A percentile compares a stretch with the other conserved stretches of the same genome.
Evolutionary conservation across 2,113 vertebrate species (phyloP).

Genomic region (Hippoglossus stenolepis): DNA sequence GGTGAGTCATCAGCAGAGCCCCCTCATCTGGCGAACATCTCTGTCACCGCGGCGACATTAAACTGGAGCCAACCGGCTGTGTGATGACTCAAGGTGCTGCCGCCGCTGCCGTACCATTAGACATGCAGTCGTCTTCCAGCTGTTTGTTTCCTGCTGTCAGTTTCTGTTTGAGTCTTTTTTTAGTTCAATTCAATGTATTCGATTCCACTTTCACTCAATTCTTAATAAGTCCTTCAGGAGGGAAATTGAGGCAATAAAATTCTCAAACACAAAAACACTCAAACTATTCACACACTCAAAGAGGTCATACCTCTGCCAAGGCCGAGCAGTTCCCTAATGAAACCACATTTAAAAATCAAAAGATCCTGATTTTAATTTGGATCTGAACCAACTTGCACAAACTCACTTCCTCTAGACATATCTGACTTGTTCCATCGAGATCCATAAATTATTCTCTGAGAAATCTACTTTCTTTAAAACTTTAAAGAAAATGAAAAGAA

Average conservation of each 20-base stretch:
- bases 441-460: too few species aligned
- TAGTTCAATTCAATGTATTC: not conserved
- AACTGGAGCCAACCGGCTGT: slow-evolving; percentile 48
- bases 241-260: not conserved
- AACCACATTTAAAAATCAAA: too few species aligned
- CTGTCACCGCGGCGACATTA: slow-evolving; percentile 43
- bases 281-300: too few species aligned
- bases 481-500: too few species aligned
- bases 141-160: not conserved
- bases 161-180: not conserved
- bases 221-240: not conserved
- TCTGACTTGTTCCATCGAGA: too few species aligned
- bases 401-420: too few species aligned
- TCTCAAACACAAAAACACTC: not conserved
- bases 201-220: not conserved
- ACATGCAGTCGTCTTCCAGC: slow-evolving; percentile 10
- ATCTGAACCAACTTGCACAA: too few species aligned
- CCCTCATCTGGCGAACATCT: slow-evolving; percentile 54
- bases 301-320: too few species aligned
- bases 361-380: too few species aligned
- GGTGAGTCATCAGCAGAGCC: slow-evolving; percentile 64
- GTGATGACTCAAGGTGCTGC: slow-evolving; percentile 53
- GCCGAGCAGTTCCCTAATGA: too few species aligned
- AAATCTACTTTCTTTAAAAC: too few species aligned
- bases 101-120: not conserved